Base-by-base conservation (phyloP, 2,113 vertebrate species). In the Datnioides undecimradiatus region DNA sequence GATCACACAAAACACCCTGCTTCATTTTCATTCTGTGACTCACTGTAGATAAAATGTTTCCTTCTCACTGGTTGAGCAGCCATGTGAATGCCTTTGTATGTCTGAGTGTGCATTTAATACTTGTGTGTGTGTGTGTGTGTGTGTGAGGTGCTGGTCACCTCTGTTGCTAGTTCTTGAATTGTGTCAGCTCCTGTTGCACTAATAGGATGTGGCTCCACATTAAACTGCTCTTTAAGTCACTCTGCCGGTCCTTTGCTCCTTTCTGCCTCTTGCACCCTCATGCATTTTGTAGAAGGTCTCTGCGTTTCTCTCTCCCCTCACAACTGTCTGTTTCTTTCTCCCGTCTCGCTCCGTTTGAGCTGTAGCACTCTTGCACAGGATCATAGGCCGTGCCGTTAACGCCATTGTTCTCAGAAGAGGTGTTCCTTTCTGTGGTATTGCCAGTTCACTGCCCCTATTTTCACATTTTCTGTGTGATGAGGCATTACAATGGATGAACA, bases 361-460 rank as follows among this genome's bases (percentile, higher is more conserved):
- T 77, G 38, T 62, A 43, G 79, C 66, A 23, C 58, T 85, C 64
- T 19, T 38, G 68, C 67, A 1, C 54, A 40, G 79, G 78, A 80
- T 89, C 51, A 45, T 62, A 69, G 71, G 45, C 59, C 59, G 25
- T 27, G 69, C 64, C 45, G 72, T 76, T 79, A 83, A 45, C 29
- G 6, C 70, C 79, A 80, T 90, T 90, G 84, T 86, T 90, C 85
- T 84, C 75, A 33, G 59, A 65, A 76, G 64, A 89, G 71, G 77
- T 91, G 58, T 69, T 87, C 70, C 51, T 79, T 86, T 88, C 62
- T 83, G 54, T 59, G 45, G 54, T 48, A 25, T 87, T 84, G 70
- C 79, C 90, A 85, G 80, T 88, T 89, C 84, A 69, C 76, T 88
- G 83, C 70, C 70, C 76, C 69, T 36, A 63, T 86, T 87, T 87